phyloP scores from a whole-genome alignment of 1,140 invertebrate genomes.

The Drosophila nannoptera region DNA sequence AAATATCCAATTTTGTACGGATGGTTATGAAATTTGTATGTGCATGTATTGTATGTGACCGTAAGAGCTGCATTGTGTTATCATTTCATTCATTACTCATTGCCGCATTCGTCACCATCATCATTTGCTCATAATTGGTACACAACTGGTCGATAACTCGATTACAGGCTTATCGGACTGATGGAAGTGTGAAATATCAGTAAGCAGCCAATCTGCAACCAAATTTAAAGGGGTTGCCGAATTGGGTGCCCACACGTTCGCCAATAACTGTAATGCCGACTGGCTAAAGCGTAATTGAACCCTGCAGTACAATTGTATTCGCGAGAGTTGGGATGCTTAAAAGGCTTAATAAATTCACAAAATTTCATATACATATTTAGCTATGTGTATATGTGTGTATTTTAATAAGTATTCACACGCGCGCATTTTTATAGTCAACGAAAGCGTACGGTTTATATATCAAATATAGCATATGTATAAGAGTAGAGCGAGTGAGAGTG shows the following conservation, averaged over 20 bases:
- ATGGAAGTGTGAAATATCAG: neutral
- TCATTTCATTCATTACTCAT: constrained; percentile 29
- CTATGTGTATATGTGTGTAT: neutral
- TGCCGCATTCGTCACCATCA: constrained; percentile 15
- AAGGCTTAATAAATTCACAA: neutral
- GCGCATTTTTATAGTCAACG: neutral
- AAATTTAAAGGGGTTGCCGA: neutral
- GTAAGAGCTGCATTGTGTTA: constrained; percentile 9
- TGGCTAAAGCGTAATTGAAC: neutral
- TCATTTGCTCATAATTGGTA: neutral
- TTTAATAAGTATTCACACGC: neutral
- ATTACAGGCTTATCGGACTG: constrained; percentile 1
- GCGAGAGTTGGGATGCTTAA: neutral
- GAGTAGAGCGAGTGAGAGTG: neutral
- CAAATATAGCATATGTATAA: neutral
- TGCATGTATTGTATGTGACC: constrained; percentile 1
- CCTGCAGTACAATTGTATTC: constrained; percentile 16
- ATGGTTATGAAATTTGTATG: constrained; percentile 25
- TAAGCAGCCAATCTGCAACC: neutral
- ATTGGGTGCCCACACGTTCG: neutral
- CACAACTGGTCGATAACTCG: neutral
- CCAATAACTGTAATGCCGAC: neutral
- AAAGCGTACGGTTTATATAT: constrained; percentile 22
- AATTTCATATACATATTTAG: neutral
- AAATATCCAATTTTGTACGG: constrained; percentile 8